Evolutionary conservation across 2,113 vertebrate genomes (phyloP).

Genomic region (Aythya baeri): DNA sequence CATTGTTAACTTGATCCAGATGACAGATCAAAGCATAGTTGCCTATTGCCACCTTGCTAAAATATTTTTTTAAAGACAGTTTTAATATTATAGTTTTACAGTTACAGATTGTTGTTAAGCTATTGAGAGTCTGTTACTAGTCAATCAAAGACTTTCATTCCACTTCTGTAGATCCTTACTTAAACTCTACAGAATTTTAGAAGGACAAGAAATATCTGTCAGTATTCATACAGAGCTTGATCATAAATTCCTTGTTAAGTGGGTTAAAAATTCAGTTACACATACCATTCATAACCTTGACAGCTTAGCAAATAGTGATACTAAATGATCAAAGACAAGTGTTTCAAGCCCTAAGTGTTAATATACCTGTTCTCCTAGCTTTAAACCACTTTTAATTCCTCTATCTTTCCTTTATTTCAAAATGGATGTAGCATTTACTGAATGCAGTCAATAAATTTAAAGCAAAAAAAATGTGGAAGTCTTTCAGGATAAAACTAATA

Average conservation of each 20-base stretch:
- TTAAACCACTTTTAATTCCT: slow-evolving; percentile 29
- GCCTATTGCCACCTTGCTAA: slow-evolving; percentile 78
- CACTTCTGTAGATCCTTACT: slow-evolving; percentile 64
- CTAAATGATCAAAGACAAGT: slow-evolving; percentile 49
- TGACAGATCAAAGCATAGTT: slow-evolving; percentile 80
- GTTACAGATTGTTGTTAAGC: slow-evolving; percentile 77
- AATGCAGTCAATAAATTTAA: not conserved
- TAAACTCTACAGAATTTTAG: slow-evolving; percentile 69
- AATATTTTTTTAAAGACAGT: slow-evolving; percentile 79
- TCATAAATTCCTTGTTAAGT: slow-evolving; percentile 67
- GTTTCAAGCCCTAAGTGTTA: slow-evolving; percentile 34
- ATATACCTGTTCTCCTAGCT: slow-evolving; percentile 27
- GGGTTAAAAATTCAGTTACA: slow-evolving; percentile 67
- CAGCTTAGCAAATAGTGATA: slow-evolving; percentile 42
- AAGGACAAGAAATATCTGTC: slow-evolving; percentile 59
- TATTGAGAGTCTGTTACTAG: slow-evolving; percentile 74
- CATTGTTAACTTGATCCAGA: slow-evolving; percentile 78
- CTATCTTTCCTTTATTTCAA: not conserved
- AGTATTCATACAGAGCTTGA: slow-evolving; percentile 62
- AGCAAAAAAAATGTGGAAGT: not conserved
- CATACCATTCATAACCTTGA: slow-evolving; percentile 48
- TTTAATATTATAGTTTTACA: slow-evolving; percentile 79
- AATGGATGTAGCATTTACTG: not conserved
- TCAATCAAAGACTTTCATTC: slow-evolving; percentile 77
- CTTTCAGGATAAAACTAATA: not conserved